Evolutionary conservation across 2,113 vertebrate species (phyloP).

Genomic region (Passerina amoena): DNA sequence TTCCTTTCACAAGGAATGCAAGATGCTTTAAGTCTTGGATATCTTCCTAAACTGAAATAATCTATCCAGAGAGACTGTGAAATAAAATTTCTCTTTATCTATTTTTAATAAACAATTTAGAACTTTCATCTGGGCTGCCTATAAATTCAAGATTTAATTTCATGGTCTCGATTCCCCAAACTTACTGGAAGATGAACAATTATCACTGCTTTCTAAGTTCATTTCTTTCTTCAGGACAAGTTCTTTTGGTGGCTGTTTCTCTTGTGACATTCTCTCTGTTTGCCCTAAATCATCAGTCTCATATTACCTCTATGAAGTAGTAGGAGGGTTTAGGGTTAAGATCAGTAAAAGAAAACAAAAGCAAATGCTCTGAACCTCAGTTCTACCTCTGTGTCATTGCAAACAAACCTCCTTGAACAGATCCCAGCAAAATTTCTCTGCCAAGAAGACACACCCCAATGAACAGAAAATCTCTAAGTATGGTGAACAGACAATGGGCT

Average conservation of each 20-base stretch:
- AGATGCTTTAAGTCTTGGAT: neutral
- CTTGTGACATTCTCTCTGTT: neutral
- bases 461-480: neutral
- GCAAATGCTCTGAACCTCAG: neutral
- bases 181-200: conserved; percentile 3
- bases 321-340: neutral
- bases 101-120: conserved; percentile 33
- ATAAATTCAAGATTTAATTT: neutral
- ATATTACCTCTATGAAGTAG: neutral
- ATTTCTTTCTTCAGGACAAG: neutral
- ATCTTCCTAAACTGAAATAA: neutral
- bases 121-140: neutral
- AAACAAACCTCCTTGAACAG: neutral
- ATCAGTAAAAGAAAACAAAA: neutral
- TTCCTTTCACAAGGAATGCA: neutral
- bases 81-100: conserved; percentile 1
- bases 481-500: neutral
- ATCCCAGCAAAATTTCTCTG: neutral
- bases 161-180: neutral
- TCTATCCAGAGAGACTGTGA: neutral
- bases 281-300: neutral
- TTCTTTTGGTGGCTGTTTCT: neutral
- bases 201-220: neutral
- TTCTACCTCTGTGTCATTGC: neutral
- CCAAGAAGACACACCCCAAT: neutral